Evolutionary conservation across 2,797 vertebrate species (phyloP).

Genomic region (Okamejei kenojei): DNA sequence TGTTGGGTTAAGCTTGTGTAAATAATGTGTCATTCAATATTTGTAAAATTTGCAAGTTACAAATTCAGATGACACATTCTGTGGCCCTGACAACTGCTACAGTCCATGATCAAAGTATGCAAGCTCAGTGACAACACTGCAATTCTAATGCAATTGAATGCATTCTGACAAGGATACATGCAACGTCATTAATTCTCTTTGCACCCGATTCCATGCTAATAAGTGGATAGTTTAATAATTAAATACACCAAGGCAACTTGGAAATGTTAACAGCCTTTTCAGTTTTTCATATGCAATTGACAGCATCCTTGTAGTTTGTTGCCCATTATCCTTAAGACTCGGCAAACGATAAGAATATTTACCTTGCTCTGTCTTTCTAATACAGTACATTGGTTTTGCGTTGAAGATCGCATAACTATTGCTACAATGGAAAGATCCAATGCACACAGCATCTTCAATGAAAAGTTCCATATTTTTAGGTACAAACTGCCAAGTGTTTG

Average conservation of each 20-base stretch:
- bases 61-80: not conserved
- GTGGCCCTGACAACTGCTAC: not conserved
- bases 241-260: not conserved
- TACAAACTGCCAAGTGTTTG: not conserved
- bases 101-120: not conserved
- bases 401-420: not conserved
- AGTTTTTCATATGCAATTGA: not conserved
- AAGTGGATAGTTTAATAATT: not conserved
- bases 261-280: not conserved
- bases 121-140: not conserved
- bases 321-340: not conserved
- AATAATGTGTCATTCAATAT: not conserved
- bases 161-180: not conserved
- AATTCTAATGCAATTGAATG: not conserved
- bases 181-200: not conserved
- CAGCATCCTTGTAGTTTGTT: not conserved
- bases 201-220: not conserved
- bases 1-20: not conserved
- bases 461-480: not conserved
- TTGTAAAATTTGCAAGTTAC: not conserved
- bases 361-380: no score
- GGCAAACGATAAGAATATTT: not conserved
- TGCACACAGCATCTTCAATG: not conserved
- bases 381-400: not conserved
- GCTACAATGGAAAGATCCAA: no score